These are phyloP conservation scores for Chymomyza procnemis DNA, from an alignment of 2,888 invertebrate species.

Conservation along the genomic window DNA sequence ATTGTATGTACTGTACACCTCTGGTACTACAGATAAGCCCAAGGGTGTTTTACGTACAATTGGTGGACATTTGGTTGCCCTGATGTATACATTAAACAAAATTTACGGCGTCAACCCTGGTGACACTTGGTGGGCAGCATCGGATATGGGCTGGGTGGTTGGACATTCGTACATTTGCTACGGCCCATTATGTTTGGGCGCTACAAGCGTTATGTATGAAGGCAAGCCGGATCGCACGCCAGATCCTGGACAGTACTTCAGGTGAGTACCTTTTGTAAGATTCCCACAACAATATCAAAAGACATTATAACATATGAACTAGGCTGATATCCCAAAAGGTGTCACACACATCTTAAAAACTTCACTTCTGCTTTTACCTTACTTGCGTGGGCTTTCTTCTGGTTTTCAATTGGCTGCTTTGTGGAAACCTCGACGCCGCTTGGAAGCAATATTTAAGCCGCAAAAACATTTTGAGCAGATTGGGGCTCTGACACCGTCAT, in stretches of 20 bases:
- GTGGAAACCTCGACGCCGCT: too few species aligned
- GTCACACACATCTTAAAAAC: too few species aligned
- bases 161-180: constrained; percentile 97
- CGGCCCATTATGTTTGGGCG: constrained; percentile 89
- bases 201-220: constrained; percentile 90
- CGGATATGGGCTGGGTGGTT: constrained; percentile 89
- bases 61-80: constrained; percentile 91
- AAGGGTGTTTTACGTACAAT: constrained; percentile 92
- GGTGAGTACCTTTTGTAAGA: constrained; percentile 79
- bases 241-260: constrained; percentile 93
- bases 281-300: too few species aligned
- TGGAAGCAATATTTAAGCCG: too few species aligned
- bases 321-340: too few species aligned
- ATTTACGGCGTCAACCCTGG: constrained; percentile 90
- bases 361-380: too few species aligned
- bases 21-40: constrained; percentile 87
- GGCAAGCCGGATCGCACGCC: constrained; percentile 97
- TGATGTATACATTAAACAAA: constrained; percentile 90
- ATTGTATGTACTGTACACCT: constrained; percentile 94
- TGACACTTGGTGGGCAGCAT: constrained; percentile 94
- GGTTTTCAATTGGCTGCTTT: too few species aligned
- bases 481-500: too few species aligned
- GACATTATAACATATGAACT: too few species aligned
- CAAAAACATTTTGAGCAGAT: too few species aligned
- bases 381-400: too few species aligned